Base-by-base conservation (phyloP, 2,888 invertebrate species). In the Caenorhabditis sp. region DNA sequence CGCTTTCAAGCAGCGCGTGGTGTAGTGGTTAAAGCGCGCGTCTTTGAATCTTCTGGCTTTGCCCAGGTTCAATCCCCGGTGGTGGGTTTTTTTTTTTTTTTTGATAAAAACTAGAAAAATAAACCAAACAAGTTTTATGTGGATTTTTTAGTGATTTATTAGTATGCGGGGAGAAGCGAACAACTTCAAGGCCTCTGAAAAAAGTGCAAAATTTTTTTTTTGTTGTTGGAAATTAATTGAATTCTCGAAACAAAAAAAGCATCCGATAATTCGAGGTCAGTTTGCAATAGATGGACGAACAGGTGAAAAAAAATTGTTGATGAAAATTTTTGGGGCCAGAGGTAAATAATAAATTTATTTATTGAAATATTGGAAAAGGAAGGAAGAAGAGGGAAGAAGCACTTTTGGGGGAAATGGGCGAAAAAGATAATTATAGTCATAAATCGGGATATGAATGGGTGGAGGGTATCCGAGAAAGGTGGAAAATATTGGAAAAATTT, bases 401-500 rank as follows among this genome's bases (percentile, higher is more conserved):
- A 43, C 43, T 43, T 43, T 43, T 10, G 43, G 43, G 12, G 43
- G 14, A 17, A 43, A 43, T 6, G 31, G 31, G 31, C 10, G 31
- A 59, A 50, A 43, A 36, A 65, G 58, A 65, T 58, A 58, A 24
- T 53, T 17, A 59, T 21, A 43, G 23, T n/a, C 54, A 58, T n/a
- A 53, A 58, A 68, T 36, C 24, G 43, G 31, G 24, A 24, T 23
- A 26, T 19, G 23, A 36, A 19, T n/a, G 50, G 54, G 58, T 27
- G 31, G n/a, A 66, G 19, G n/a, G 21, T 21, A 21, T 21, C 17
- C 5, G 8, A 21, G 24, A 21, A 53, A 53, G 50, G 14, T n/a
- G 50, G 14, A 17, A 50, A 50, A 50, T 31, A 50, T 10, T 37
- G 37, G 37, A 37, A 10, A 37, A 37, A 8, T 37, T 37, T 37